Evolutionary conservation across 2,888 invertebrate genomes (phyloP), one percentile per base, ranked within the genome.

Genomic region (Himalopsyche anomala): DNA sequence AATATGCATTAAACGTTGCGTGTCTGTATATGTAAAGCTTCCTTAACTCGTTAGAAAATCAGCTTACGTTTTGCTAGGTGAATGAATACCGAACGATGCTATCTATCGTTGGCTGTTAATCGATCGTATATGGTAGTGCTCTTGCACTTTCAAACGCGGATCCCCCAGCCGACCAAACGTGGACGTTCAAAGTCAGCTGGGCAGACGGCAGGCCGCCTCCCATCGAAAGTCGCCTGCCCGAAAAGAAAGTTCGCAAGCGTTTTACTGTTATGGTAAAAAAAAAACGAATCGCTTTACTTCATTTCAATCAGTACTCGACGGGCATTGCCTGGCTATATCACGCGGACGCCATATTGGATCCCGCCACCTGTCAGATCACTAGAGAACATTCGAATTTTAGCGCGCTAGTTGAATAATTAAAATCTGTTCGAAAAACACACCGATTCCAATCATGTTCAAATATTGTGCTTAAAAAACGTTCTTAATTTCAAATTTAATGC

Each of bases 141-240:
- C 74, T 74, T 84, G 45, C 42, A 42, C 45, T 51, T 51, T 80
- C 80, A 42, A 80, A 80, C n/a, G 80, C 80, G 80, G 45, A 51
- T 45, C 80, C 80, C 51, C 80, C 42, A 51, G 15, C 80, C 8
- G 42, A 15, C 45, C 42, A 9, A n/a, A 80, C 80, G n/a, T 51
- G 74, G 74, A 74, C 74, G 74, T 4, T 36, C 8, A 15, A 36
- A 36, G 28, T 74, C 36, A 36, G 74, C 74, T 36, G 38, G 74
- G 28, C 74, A 74, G 74, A 74, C 74, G 74, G 74, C 38, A 36
- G 38, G 86, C 82, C 51, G 81, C 56, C 38, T 40, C 62, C 40
- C 83, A 87, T 82, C 87, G 88, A 88, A 88, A 88, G 88, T 87
- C 87, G 86, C 85, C 87, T 82, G 86, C 51, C 15, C 51, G 85